Base-by-base conservation (phyloP, 2,113 vertebrate genomes). In the Polypterus senegalus region DNA sequence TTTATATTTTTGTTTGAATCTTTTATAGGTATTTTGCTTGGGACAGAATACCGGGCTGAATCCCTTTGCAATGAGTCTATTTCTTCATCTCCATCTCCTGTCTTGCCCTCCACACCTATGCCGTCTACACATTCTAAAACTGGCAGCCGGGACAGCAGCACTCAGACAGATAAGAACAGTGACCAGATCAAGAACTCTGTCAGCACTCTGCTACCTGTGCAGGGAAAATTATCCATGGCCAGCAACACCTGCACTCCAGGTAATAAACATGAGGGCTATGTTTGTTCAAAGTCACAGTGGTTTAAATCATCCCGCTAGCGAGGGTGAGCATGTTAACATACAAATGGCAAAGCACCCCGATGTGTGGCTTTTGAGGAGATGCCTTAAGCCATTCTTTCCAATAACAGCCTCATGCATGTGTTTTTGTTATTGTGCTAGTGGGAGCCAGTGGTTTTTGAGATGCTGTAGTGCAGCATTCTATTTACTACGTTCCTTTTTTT, bases 111-210 rank as follows among this genome's bases (percentile, higher is more conserved):
- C 9, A 92, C 90, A 2, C 92, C 90, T 0, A 69, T 93, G 77
- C 81, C 87, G 1, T 80, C 90, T 0, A 85, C 87, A 48, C 96
- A 98, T 77, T 93, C 92, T 0, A 98, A 98, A 79, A 94, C 92
- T 0, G 92, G 93, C 76, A 98, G 96, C 81, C 85, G 89, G 51
- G 96, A 98, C 79, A 96, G 94, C 80, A 92, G 87, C 81, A 97
- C 94, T 0, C 96, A 98, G 76, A 98, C 93, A 0, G 94, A 98
- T 52, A 78, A 90, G 63, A 86, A 88, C 53, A 81, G 64, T 0
- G 91, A 91, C 46, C 73, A 81, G 5, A 81, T 75, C 77, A 97
- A 95, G 58, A 66, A 27, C 47, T 46, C 53, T 11, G 3, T 54
- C 10, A 46, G 49, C 10, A 54, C 9, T 54, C 7, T n/a, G 4